These are phyloP conservation scores for Hybognathus amarus DNA, from an alignment of 2,797 vertebrate species.

Conservation along the genomic window DNA sequence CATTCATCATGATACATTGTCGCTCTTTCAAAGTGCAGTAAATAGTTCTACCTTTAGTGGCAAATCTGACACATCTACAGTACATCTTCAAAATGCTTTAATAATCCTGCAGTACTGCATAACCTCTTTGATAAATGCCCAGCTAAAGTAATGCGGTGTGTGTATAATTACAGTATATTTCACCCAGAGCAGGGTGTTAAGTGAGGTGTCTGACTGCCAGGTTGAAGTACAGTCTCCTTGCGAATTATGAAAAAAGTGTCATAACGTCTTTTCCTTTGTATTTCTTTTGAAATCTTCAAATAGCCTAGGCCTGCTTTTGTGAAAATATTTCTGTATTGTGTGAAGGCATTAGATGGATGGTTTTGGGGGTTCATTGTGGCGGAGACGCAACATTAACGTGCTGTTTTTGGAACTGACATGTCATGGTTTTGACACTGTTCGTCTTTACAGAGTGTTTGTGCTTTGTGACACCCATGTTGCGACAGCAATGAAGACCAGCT, in stretches of 20 bases:
- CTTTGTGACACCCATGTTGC: neutral
- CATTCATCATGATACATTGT: conserved; percentile 12
- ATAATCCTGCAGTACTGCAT: conserved; percentile 17
- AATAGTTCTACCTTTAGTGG: neutral
- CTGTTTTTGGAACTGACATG: conserved; percentile 43
- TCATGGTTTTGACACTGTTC: conserved; percentile 26
- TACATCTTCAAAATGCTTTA: conserved; percentile 9
- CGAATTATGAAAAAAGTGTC: conserved; percentile 12
- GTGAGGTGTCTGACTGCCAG: conserved; percentile 32
- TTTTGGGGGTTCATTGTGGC: neutral
- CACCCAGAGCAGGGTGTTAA: conserved; percentile 33
- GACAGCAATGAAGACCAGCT: neutral
- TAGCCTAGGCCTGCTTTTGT: neutral
- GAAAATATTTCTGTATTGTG: neutral
- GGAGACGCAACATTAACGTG: conserved; percentile 33
- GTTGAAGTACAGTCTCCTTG: conserved; percentile 38
- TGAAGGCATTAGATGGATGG: conserved; percentile 1
- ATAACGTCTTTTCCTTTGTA: neutral
- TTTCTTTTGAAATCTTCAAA: conserved; percentile 28
- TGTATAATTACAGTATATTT: conserved; percentile 45
- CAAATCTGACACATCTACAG: conserved; percentile 30
- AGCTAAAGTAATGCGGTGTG: conserved; percentile 25
- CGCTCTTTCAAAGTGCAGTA: conserved; percentile 2
- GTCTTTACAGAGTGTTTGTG: neutral
- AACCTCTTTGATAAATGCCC: conserved; percentile 28